phyloP scores from a whole-genome alignment of 1,140 invertebrate genomes.

The silkworm (Bombyx mori) region ASM3026992v2 NC_085131.1:506001-506500 shows the following conservation, averaged over 20 bases:
- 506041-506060: slow-evolving; percentile 99
- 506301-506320: slow-evolving; percentile 99
- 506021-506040: slow-evolving; percentile 97
- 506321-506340: slow-evolving; percentile 97
- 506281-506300: slow-evolving; percentile 97
- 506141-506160: slow-evolving; percentile 99
- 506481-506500: neutral
- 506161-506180: slow-evolving; percentile 97
- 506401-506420: slow-evolving; percentile 87
- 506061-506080: slow-evolving; percentile 99
- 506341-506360: slow-evolving; percentile 94
- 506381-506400: slow-evolving; percentile 92
- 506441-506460: slow-evolving; percentile 79
- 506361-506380: slow-evolving; percentile 97
- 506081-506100: slow-evolving; percentile 96
- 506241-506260: too few relatives aligned
- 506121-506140: slow-evolving; percentile 99
- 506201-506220: neutral
- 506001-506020: slow-evolving; percentile 91
- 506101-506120: slow-evolving; percentile 99
- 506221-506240: too few relatives aligned
- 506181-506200: slow-evolving; percentile 93
- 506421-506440: slow-evolving; percentile 98
- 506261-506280: slow-evolving; percentile 75
- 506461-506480: slow-evolving; percentile 75